These are phyloP conservation scores for Mesocentrotus franciscanus DNA, from an alignment of 53 echinoderm and acorn worm genomes.

Conservation along the genomic window DNA sequence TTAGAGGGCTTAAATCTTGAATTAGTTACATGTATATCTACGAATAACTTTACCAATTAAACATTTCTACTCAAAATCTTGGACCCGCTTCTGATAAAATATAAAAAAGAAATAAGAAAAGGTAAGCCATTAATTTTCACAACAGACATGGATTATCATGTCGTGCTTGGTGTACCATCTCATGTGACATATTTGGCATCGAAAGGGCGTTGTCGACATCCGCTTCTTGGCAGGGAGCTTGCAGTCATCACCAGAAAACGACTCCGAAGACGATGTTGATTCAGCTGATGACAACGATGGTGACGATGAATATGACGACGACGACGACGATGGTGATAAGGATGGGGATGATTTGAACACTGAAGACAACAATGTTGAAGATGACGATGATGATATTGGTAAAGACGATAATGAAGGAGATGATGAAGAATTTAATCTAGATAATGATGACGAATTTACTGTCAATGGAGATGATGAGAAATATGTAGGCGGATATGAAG, in stretches of 20 bases:
- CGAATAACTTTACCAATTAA: no score
- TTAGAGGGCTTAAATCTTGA: no score
- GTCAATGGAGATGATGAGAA: neutral
- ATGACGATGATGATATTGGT: neutral
- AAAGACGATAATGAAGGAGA: neutral
- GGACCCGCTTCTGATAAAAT: no score
- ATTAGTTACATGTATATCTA: no score
- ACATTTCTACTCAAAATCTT: no score
- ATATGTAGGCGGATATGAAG: neutral
- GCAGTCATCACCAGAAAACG: neutral
- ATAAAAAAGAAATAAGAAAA: no score
- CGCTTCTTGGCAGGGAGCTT: slow-evolving; percentile 20
- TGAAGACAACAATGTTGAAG: neutral
- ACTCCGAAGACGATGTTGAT: neutral
- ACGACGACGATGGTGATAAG: neutral
- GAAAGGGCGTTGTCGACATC: slow-evolving; percentile 24
- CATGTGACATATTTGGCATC: neutral
- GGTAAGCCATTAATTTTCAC: neutral
- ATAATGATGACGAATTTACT: neutral
- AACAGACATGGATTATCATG: neutral
- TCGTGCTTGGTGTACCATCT: slow-evolving; percentile 15
- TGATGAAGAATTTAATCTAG: neutral
- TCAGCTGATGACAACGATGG: neutral
- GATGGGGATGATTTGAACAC: neutral
- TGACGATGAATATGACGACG: neutral